Base-by-base conservation (phyloP, 2,113 vertebrate species). In the Pseudolaguvia tuberculata region DNA sequence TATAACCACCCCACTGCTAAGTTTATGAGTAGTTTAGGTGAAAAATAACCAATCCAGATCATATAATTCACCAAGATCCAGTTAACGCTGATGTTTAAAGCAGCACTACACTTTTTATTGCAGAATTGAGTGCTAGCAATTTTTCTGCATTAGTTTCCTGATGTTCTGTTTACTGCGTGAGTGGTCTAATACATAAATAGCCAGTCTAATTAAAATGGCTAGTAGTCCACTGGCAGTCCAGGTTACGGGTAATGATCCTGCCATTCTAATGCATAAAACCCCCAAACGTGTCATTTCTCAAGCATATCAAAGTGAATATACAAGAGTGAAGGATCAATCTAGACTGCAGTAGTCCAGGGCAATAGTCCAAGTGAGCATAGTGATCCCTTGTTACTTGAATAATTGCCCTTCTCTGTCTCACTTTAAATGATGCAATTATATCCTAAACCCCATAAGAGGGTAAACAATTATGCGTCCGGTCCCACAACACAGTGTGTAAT, bases 401-500 rank as follows among this genome's bases (percentile, higher is more conserved):
- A 75, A 81, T 81, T 81, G 74, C 72, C 58, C 67, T 72, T 72
- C 56, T 73, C 31, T 15, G 67, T 75, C 72, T 68, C 45, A 53
- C 59, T 71, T 68, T 62, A 58, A 74, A 72, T 35, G 51, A 74
- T 23, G 51, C 80, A 67, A 67, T 74, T 55, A 70, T 68, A 72
- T 79, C 74, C 79, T 70, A 77, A 79, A 45, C 72, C 74, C 74
- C 81, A 78, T 63, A 75, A 67, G 70, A 69, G 71, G 67, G 59
- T 57, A 70, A 81, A 78, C 77, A 81, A 81, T 81, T 78, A 81
- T 73, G 48, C 39, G 18, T 47, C 68, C 55, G 45, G 72, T 78
- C 69, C 72, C 72, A 66, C 27, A 55, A 71, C 75, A 77, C 74
- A 69, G 50, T 55, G 62, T 66, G 70, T 50, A 78, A 78, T 78